Base-by-base conservation (phyloP, 1,140 invertebrate species). In the Polypedilum pembai region DNA sequence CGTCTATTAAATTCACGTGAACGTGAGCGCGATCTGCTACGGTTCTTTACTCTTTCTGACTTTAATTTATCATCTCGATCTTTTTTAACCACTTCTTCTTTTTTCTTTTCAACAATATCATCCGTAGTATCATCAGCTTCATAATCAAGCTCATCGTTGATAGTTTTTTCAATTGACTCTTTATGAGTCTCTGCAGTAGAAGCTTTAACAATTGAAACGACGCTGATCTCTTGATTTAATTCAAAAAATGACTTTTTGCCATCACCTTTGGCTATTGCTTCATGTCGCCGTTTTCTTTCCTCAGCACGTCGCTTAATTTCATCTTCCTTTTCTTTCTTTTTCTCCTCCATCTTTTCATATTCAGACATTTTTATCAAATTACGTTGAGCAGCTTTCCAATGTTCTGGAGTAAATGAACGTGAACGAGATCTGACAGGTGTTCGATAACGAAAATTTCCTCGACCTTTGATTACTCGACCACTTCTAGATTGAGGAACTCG, bases 381-480 rank as follows among this genome's bases (percentile, higher is more conserved):
- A 41, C 89, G 87, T 82, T 94, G 92, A 74, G 92, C 94, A 80
- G 93, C 90, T 65, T 90, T 88, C 94, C 94, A 96, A 83, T 96
- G 94, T 10, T 93, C 91, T 8, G 94, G 94, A 10, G 94, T 96
- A 20, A 87, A 86, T 80, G 93, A 95, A 74, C 92, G 86, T 0
- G 91, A 93, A 1, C 91, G 87, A 76, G 89, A 90, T 41, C 92
- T 85, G 12, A 92, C 92, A n/a, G 92, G 92, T 0, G 93, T 94
- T 76, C 91, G 88, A 82, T 92, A 95, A 66, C 93, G 87, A 83
- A 95, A 92, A 73, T 92, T 89, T 33, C 94, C 94, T 76, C 94
- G 84, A 12, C 94, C 94, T 83, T 95, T 96, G 66, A 96, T 92
- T 77, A 93, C 87, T 74, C 93, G 85, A 1, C 93, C 93, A 78